Evolutionary conservation across 92 coral and sea anemone species (phyloP), one percentile per base, ranked within the genome.

Genomic region (Nematostella vectensis): DNA sequence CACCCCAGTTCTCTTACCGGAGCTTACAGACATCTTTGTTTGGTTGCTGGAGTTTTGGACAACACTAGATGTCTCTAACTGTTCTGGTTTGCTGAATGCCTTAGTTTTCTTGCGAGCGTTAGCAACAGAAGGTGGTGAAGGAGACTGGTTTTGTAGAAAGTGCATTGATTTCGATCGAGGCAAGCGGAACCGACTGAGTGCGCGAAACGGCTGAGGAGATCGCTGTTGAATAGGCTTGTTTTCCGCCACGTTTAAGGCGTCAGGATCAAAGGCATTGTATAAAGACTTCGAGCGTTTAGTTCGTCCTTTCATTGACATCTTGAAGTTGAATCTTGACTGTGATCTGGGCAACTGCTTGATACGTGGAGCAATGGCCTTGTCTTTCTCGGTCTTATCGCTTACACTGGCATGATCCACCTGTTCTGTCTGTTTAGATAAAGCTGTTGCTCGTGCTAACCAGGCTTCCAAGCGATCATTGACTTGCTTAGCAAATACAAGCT

Each of bases 381-480:
- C 23, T 17, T 45, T 45, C 4, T 9, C 23, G 4, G 12, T 19
- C 18, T 11, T 4, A 6, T 45, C 23, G 18, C 11, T 45, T 4
- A 4, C 4, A 10, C 17, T 19, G 4, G 18, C 51, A 4, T 10
- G 4, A 9, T 45, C 21, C 12, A 10, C 23, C 10, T n/a, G 28
- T 38, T 63, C 60, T 6, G 62, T 48, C 15, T 29, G 50, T 4
- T 24, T 31, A 6, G 71, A 53, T 29, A 65, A 28, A 13, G 71
- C 53, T 36, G 71, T 65, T 25, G 71, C 71, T 18, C 54, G 38
- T 30, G 55, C 51, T 13, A 65, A 54, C 71, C 71, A 65, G 38
- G 52, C 71, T 28, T 65, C 61, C 17, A 65, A 18, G 17, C 54
- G 17, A 3, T 33, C 39, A 16, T 65, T 65, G 0, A 65, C 71